Conservation (phyloP, 2,888 invertebrate species). For the Stenodera caucasica region DNA sequence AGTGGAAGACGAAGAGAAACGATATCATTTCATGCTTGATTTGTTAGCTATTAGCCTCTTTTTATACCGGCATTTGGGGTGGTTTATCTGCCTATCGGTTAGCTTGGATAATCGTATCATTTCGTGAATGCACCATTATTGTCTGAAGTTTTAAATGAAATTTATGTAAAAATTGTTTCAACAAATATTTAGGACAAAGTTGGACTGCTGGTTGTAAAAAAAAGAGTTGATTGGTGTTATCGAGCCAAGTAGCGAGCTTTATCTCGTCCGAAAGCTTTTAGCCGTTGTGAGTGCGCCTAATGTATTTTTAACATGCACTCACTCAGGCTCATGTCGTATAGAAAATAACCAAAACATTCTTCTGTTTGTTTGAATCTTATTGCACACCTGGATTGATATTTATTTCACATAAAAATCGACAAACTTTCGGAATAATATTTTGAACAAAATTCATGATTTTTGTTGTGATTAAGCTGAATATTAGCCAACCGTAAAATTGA, state of each 20-base stretch:
- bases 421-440: not conserved
- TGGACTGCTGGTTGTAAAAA: not conserved
- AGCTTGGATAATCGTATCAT: not conserved
- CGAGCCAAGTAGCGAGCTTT: slow-evolving; percentile 10
- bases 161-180: no score
- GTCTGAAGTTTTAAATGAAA: no score
- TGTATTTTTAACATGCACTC: slow-evolving; percentile 50
- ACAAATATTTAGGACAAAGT: no score
- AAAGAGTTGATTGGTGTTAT: not conserved
- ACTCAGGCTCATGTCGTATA: slow-evolving; percentile 31
- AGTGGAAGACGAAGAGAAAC: slow-evolving; percentile 32
- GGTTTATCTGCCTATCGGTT: not conserved
- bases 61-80: slow-evolving; percentile 3
- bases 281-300: slow-evolving; percentile 38
- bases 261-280: slow-evolving; percentile 36
- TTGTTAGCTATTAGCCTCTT: slow-evolving; percentile 40
- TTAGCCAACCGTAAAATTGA: not conserved
- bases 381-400: slow-evolving; percentile 27
- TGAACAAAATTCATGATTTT: not conserved
- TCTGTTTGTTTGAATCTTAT: slow-evolving; percentile 26
- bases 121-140: no score
- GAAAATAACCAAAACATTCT: slow-evolving; percentile 23
- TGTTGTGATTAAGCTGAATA: not conserved
- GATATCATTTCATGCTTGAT: slow-evolving; percentile 43
- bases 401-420: slow-evolving; percentile 13